Evolutionary conservation across 2,888 invertebrate genomes (phyloP).

Genomic region (Andricus quercusramuli): DNA sequence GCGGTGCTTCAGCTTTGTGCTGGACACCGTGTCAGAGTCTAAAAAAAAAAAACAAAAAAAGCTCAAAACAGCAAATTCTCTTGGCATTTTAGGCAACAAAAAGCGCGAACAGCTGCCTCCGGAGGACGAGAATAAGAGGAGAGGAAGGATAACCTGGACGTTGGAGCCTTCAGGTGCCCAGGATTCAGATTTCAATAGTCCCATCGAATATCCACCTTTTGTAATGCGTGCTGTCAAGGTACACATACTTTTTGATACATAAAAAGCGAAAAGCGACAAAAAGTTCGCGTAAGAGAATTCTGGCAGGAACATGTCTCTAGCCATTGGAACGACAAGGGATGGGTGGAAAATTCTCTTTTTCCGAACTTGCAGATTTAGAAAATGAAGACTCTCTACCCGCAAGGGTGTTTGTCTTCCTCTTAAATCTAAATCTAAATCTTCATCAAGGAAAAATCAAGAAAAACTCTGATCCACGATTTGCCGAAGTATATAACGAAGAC

Average conservation of each 20-base stretch:
- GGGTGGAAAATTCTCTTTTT: slow-evolving; percentile 51
- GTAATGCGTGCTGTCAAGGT: slow-evolving; percentile 77
- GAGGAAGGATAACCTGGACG: slow-evolving; percentile 69
- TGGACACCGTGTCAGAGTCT: slow-evolving; percentile 37
- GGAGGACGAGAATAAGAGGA: slow-evolving; percentile 69
- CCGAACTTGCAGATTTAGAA: slow-evolving; percentile 31
- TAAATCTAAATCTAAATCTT: background rate
- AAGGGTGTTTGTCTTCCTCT: background rate
- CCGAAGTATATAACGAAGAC: background rate
- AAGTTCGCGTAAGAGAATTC: slow-evolving; percentile 9
- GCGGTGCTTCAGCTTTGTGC: slow-evolving; percentile 36
- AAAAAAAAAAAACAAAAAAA: slow-evolving; percentile 39
- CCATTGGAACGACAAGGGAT: slow-evolving; percentile 50
- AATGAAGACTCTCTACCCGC: slow-evolving; percentile 3
- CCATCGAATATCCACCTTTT: slow-evolving; percentile 74
- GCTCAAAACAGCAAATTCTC: slow-evolving; percentile 43
- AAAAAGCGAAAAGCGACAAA: slow-evolving; percentile 42
- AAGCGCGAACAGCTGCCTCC: slow-evolving; percentile 67
- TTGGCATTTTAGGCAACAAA: slow-evolving; percentile 74
- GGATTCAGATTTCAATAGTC: slow-evolving; percentile 72
- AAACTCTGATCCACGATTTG: background rate
- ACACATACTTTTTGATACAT: slow-evolving; percentile 56
- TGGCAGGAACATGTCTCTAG: slow-evolving; percentile 11
- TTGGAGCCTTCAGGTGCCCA: slow-evolving; percentile 71
- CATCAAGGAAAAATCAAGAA: background rate